Conservation (phyloP, 2,797 vertebrate genomes). For the Arctocebus calabarensis region DNA sequence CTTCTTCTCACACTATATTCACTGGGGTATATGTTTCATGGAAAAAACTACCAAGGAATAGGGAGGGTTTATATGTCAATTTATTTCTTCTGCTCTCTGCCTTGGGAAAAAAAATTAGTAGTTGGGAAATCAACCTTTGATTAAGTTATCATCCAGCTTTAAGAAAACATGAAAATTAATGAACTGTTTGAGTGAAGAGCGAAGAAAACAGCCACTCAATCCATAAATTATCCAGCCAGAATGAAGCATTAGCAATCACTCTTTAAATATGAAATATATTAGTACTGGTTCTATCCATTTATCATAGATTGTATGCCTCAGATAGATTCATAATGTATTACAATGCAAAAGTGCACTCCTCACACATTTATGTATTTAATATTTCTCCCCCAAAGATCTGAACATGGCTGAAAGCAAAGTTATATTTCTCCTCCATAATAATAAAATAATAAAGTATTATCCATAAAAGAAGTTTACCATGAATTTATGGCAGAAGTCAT, state of each 20-base stretch:
- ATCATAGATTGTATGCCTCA: constrained; percentile 50
- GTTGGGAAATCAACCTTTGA: constrained; percentile 1
- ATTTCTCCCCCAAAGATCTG: constrained; percentile 56
- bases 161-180: constrained; percentile 24
- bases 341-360: constrained; percentile 47
- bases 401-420: constrained; percentile 60
- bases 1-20: neutral
- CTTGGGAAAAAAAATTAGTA: constrained; percentile 27
- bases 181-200: neutral
- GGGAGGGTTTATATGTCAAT: neutral
- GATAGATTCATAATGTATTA: constrained; percentile 58
- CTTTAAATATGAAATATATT: constrained; percentile 37
- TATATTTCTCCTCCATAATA: constrained; percentile 63
- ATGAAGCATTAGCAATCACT: constrained; percentile 33
- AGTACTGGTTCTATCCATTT: constrained; percentile 28
- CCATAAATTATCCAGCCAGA: neutral
- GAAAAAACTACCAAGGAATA: neutral
- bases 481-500: neutral
- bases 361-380: constrained; percentile 60
- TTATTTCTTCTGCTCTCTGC: neutral
- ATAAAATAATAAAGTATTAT: constrained; percentile 35
- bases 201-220: constrained; percentile 20
- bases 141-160: constrained; percentile 37
- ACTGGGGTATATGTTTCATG: neutral
- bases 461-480: neutral